Base-by-base conservation (phyloP, 2,113 vertebrate genomes). In the Pampusana beccarii region DNA sequence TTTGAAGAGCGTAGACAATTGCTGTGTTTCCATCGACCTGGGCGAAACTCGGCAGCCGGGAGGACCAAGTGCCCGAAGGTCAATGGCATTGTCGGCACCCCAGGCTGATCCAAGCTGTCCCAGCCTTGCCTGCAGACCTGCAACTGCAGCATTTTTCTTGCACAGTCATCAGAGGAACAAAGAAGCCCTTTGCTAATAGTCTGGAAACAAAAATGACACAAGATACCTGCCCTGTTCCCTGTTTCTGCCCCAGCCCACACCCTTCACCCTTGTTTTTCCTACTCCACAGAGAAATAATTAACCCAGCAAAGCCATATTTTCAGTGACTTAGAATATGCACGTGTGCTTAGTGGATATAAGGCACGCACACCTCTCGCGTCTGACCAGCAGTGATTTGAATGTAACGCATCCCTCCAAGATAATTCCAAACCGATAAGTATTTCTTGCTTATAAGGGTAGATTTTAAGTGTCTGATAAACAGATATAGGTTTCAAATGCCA, bases 301-400 rank as follows among this genome's bases (percentile, higher is more conserved):
- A 40, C 65, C 10, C 66, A 61, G 34, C 28, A 29, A 90, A 56
- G 88, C 23, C 4, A 0, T 54, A 8, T 73, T 83, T 93, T 34
- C 64, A 36, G 19, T 51, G 79, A 11, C 34, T 80, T 44, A 20
- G 38, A 48, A 48, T 21, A 44, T 4, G 16, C 24, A 33, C 31
- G 3, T 0, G 3, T 71, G 48, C 54, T 64, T 0, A 0, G 24
- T 29, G 14, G 6, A 1, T 17, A 13, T 15, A 16, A 90, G 65
- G 21, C 46, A 71, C 4, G 21, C 21, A 16, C 28, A 6, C 70
- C 73, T 66, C 42, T 65, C 90, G 60, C 51, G 21, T 40, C 13
- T 4, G 2, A 24, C 40, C 58, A 80, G 71, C 60, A 48, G 9
- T 20, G 10, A 48, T 67, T 58, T 79, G 67, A 90, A 77, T 79